Evolutionary conservation across 2,797 vertebrate genomes (phyloP).

Genomic region (Borostomias antarcticus): DNA sequence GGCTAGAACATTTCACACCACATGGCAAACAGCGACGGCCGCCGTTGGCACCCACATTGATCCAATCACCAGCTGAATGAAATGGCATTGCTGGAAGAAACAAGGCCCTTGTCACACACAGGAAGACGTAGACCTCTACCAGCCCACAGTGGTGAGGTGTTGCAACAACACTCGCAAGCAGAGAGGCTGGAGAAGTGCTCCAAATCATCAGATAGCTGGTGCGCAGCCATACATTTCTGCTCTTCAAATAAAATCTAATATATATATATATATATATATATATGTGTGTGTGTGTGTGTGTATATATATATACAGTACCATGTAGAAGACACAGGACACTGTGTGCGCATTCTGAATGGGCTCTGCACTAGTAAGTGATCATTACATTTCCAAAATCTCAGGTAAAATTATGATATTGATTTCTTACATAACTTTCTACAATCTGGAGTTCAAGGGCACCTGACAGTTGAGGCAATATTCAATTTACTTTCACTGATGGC

Average conservation of each 20-base stretch:
- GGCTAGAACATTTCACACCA: conserved; percentile 21
- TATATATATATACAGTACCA: too few species aligned
- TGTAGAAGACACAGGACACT: too few species aligned
- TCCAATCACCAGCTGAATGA: conserved; percentile 23
- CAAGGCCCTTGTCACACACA: background rate
- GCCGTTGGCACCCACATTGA: conserved; percentile 21
- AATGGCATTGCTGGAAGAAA: conserved; percentile 27
- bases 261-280: background rate
- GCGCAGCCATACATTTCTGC: conserved; percentile 1
- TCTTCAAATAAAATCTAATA: conserved; percentile 12
- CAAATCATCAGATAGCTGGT: too few species aligned
- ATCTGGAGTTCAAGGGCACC: conserved; percentile 26
- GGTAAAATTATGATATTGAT: conserved; percentile 2
- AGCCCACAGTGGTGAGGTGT: conserved; percentile 52
- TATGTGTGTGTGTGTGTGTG: too few species aligned
- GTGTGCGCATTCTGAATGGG: too few species aligned
- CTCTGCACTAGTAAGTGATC: too few species aligned
- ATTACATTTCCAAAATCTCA: too few species aligned
- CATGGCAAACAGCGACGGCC: conserved; percentile 10
- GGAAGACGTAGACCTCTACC: conserved; percentile 42
- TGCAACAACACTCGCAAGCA: conserved; percentile 10
- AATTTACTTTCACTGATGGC: conserved; percentile 33
- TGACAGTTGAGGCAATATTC: conserved; percentile 36
- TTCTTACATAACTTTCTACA: background rate
- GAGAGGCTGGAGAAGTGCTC: background rate